Percentiles rank a stretch among this genome's conserved stretches.
These are phyloP conservation scores for Acutogordius australiensis DNA, from an alignment of 2,888 invertebrate species.

Conservation along the genomic window DNA sequence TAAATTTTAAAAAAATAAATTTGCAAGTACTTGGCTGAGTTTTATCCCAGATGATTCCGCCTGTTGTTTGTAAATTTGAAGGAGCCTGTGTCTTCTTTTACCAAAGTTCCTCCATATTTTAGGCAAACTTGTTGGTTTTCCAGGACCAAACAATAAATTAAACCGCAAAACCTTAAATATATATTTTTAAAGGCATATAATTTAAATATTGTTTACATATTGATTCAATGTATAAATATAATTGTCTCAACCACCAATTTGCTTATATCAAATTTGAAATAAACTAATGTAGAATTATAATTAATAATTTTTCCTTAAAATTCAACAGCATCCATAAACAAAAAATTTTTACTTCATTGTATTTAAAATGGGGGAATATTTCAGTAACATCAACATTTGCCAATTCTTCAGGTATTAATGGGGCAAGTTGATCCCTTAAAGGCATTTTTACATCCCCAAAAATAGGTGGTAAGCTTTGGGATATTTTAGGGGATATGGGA, in stretches of 20 bases:
- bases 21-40: no score
- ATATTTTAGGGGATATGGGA: no score
- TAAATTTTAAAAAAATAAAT: no score
- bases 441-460: conserved; percentile 2
- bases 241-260: no score
- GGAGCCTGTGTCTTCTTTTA: conserved; percentile 27
- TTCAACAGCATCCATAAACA: no score
- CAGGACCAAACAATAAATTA: conserved; percentile 68
- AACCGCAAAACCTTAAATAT: conserved; percentile 58
- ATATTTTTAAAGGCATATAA: no score
- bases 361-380: conserved; percentile 71
- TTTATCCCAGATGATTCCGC: neutral
- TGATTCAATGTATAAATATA: no score
- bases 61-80: neutral
- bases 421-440: neutral
- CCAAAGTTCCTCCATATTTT: conserved; percentile 69
- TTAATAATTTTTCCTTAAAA: no score
- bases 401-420: conserved; percentile 14
- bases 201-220: no score
- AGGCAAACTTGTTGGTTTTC: conserved; percentile 61
- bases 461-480: no score
- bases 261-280: no score
- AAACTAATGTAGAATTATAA: no score
- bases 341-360: conserved; percentile 57
- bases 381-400: conserved; percentile 32